Evolutionary conservation across 2,113 vertebrate genomes (phyloP).

Genomic region (Prolemur simus): DNA sequence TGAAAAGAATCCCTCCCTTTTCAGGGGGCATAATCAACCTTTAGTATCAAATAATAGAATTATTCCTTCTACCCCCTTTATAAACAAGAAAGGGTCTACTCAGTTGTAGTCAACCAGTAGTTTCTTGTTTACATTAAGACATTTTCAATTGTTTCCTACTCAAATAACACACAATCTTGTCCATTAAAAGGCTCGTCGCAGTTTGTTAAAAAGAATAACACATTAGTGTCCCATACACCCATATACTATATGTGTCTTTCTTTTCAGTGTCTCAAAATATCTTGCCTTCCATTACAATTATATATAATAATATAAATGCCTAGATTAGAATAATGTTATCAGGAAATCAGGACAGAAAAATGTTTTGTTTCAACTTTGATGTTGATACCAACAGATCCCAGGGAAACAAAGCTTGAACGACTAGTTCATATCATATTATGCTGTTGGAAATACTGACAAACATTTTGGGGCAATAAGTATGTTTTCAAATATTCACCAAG

Average conservation of each 20-base stretch:
- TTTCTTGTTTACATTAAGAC: not conserved
- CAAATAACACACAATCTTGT: not conserved
- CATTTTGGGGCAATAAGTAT: not conserved
- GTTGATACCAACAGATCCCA: conserved; percentile 36
- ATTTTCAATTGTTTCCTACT: not conserved
- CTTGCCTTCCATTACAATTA: conserved; percentile 51
- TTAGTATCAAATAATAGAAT: not conserved
- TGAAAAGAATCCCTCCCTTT: conserved; percentile 14
- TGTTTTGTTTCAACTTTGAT: conserved; percentile 66
- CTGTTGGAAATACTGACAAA: not conserved
- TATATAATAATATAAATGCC: conserved; percentile 29
- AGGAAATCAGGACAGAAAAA: conserved; percentile 55
- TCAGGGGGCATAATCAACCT: not conserved
- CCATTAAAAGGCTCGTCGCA: not conserved
- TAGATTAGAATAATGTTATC: conserved; percentile 64
- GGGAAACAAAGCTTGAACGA: conserved; percentile 64
- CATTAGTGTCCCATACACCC: not conserved
- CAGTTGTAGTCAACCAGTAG: not conserved
- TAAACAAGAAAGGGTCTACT: not conserved
- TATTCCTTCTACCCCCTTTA: not conserved
- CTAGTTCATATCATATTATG: conserved; percentile 8
- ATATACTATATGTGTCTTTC: not conserved
- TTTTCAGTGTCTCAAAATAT: conserved; percentile 63
- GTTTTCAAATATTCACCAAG: not conserved
- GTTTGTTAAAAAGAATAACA: conserved; percentile 32